These are phyloP conservation scores for Trematocara nigrifrons DNA, from an alignment of 2,113 vertebrate genomes.

Conservation along the genomic window DNA sequence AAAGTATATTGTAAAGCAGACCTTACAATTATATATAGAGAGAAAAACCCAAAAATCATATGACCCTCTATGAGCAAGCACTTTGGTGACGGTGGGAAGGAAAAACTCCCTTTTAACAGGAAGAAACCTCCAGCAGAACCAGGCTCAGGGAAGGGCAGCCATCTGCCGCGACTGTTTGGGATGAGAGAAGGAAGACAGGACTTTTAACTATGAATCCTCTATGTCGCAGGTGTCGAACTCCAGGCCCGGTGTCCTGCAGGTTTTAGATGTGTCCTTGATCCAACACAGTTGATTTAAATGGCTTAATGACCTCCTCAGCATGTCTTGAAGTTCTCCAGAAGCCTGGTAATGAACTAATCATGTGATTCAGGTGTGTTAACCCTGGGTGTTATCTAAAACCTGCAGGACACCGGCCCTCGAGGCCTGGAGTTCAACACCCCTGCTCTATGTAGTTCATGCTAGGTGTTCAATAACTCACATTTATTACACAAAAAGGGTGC, in stretches of 20 bases:
- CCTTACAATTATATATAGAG: background rate
- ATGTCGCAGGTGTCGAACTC: background rate
- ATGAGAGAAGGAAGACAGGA: background rate
- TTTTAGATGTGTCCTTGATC: background rate
- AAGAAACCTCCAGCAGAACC: background rate
- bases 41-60: background rate
- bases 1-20: background rate
- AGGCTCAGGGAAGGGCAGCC: rapidly evolving
- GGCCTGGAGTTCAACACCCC: background rate
- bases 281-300: background rate
- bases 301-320: background rate
- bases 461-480: background rate
- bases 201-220: background rate
- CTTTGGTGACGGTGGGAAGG: background rate
- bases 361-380: background rate
- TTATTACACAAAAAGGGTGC: background rate
- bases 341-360: background rate
- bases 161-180: rapidly evolving
- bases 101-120: background rate
- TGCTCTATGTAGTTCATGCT: background rate
- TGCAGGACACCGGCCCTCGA: background rate
- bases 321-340: background rate
- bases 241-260: background rate
- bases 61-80: background rate
- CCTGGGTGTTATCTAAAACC: background rate